Conservation (phyloP, 2,888 invertebrate species). For the Carterocephalus palaemon region DNA sequence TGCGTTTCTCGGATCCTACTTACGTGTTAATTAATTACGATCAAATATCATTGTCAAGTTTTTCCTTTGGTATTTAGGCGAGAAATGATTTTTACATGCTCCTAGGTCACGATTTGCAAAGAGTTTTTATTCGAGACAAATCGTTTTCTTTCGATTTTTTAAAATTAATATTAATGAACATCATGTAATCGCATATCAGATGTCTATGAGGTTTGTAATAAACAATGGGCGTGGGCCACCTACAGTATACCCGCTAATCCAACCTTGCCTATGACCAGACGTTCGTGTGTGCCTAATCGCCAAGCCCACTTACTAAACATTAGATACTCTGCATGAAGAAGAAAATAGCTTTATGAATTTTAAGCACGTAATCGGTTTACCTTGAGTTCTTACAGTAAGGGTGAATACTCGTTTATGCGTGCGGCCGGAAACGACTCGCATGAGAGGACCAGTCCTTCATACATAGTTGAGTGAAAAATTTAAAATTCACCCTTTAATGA, state of each 20-base stretch:
- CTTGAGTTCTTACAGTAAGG: constrained; percentile 56
- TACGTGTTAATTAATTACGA: constrained; percentile 29
- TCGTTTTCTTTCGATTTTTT: no score
- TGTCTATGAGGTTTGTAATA: no score
- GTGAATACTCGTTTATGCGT: constrained; percentile 61
- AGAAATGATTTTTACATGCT: no score
- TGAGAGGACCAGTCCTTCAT: constrained; percentile 60
- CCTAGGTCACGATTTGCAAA: no score
- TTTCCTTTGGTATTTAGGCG: no score
- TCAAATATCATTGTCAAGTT: no score
- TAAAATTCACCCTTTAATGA: constrained; percentile 72
- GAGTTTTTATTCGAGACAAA: no score
- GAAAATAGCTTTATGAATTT: constrained; percentile 69
- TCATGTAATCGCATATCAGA: no score
- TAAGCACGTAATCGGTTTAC: constrained; percentile 71
- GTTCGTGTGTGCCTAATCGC: constrained; percentile 43
- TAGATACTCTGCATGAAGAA: constrained; percentile 48
- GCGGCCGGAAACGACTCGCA: constrained; percentile 57
- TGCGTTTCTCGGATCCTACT: constrained; percentile 31
- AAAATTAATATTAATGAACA: no score
- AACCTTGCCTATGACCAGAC: no score
- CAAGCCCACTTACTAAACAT: constrained; percentile 53
- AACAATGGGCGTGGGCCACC: no score
- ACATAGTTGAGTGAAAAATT: constrained; percentile 71
- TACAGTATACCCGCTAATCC: no score